phyloP scores from a whole-genome alignment of 2,113 vertebrate species.

The Platysteira castanea region DNA sequence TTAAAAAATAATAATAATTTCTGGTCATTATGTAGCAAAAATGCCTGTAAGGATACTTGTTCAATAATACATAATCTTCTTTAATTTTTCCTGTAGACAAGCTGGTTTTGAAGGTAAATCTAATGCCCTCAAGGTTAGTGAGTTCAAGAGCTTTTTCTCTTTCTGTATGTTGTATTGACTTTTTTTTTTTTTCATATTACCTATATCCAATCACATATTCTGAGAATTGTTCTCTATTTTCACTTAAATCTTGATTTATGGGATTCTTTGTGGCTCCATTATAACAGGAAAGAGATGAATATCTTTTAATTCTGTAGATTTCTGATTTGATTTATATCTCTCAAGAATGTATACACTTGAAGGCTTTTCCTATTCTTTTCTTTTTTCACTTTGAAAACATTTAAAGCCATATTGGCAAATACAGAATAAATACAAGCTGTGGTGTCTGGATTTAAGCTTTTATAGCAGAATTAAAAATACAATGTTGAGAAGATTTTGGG shows the following conservation, averaged over 20 bases:
- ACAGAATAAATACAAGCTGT: not conserved
- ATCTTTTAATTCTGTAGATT: slow-evolving; percentile 27
- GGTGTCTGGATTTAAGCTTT: not conserved
- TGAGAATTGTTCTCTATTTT: slow-evolving; percentile 6
- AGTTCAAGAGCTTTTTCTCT: not conserved
- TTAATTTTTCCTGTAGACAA: not conserved
- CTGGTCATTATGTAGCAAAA: not conserved
- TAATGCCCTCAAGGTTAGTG: not conserved
- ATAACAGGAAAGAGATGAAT: slow-evolving; percentile 3
- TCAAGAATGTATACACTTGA: not conserved
- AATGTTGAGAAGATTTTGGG: not conserved
- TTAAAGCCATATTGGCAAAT: not conserved
- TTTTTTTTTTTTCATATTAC: not conserved
- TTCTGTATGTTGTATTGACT: not conserved
- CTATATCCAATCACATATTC: not conserved
- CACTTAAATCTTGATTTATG: slow-evolving; percentile 28
- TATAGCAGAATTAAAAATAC: not conserved
- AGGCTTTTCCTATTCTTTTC: not conserved
- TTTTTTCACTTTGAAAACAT: not conserved
- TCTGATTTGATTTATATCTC: slow-evolving; percentile 17
- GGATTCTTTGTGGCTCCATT: slow-evolving; percentile 28
- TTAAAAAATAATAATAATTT: too few relatives aligned
- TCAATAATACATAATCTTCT: not conserved
- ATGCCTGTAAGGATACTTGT: not conserved
- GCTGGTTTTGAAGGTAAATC: not conserved